Evolutionary conservation across 2,888 invertebrate genomes (phyloP).

Genomic region (Drosophila macrospina): DNA sequence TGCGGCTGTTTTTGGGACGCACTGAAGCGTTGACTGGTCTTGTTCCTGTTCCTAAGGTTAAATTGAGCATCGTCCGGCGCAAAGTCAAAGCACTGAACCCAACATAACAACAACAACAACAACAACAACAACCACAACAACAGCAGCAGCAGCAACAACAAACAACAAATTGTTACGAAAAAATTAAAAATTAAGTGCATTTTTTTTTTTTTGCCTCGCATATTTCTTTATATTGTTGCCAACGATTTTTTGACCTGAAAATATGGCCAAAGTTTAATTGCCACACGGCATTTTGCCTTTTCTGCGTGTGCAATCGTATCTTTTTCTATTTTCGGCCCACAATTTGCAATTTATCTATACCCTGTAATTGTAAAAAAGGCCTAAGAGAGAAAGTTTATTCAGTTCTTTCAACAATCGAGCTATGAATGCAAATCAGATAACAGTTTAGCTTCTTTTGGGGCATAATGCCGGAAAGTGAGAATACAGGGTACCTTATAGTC

Average conservation of each 20-base stretch:
- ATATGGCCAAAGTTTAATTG: constrained; percentile 68
- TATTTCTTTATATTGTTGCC: constrained; percentile 12
- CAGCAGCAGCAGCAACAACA: constrained; percentile 14
- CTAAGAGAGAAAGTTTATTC: background rate
- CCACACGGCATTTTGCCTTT: constrained; percentile 15
- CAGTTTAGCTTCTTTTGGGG: background rate
- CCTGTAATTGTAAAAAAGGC: background rate
- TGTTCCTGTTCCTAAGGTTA: constrained; percentile 55
- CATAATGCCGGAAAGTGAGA: background rate
- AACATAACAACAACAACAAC: constrained; percentile 22
- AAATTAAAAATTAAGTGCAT: constrained; percentile 75
- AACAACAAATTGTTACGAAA: constrained; percentile 28
- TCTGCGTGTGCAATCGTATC: background rate
- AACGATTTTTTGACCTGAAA: constrained; percentile 24
- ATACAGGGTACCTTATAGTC: too few relatives aligned
- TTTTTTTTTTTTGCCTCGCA: constrained; percentile 37
- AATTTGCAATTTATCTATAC: background rate
- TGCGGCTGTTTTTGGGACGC: constrained; percentile 43
- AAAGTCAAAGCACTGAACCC: constrained; percentile 49
- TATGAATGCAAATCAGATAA: background rate
- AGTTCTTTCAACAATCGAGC: background rate
- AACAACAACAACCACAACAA: constrained; percentile 1
- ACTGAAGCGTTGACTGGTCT: constrained; percentile 52
- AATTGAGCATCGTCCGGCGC: constrained; percentile 66
- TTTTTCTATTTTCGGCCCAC: background rate